phyloP scores from a whole-genome alignment of 2,113 vertebrate genomes.

The Xiphorhynchus elegans region DNA sequence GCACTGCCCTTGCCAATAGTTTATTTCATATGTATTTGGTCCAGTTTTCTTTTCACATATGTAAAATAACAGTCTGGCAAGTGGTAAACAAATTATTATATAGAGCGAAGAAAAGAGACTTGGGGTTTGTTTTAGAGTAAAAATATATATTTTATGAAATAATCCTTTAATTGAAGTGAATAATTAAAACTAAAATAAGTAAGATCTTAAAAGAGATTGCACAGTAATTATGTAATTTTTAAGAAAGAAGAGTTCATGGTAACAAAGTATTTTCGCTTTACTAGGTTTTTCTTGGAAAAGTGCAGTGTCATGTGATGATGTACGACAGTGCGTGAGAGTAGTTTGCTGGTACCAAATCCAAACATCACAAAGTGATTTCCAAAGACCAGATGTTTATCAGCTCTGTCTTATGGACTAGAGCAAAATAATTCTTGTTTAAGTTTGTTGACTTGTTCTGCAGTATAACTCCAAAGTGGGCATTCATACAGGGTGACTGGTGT shows the following conservation, averaged over 20 bases:
- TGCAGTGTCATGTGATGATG: slow-evolving; percentile 37
- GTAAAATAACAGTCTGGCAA: slow-evolving; percentile 68
- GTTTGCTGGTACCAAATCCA: slow-evolving; percentile 42
- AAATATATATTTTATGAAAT: slow-evolving; percentile 19
- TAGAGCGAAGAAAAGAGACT: background rate
- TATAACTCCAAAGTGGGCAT: background rate
- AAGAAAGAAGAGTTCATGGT: slow-evolving; percentile 29
- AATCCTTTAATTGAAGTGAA: slow-evolving; percentile 53
- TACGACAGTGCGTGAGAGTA: slow-evolving; percentile 11
- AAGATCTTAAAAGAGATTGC: slow-evolving; percentile 56
- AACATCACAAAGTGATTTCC: slow-evolving; percentile 43
- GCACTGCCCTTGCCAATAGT: slow-evolving; percentile 53
- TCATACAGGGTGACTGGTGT: background rate
- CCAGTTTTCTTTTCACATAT: slow-evolving; percentile 69
- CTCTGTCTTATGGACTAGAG: background rate
- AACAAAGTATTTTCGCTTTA: slow-evolving; percentile 65
- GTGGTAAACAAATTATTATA: slow-evolving; percentile 40
- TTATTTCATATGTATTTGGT: slow-evolving; percentile 60
- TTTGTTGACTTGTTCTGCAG: background rate
- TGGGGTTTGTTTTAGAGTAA: background rate
- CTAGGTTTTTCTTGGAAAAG: slow-evolving; percentile 73
- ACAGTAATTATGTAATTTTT: slow-evolving; percentile 50
- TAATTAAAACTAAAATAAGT: slow-evolving; percentile 54
- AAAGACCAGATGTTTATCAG: slow-evolving; percentile 52
- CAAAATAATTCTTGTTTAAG: background rate